phyloP scores from a whole-genome alignment of 2,797 vertebrate genomes.

The Rhabdomys pumilio region DNA sequence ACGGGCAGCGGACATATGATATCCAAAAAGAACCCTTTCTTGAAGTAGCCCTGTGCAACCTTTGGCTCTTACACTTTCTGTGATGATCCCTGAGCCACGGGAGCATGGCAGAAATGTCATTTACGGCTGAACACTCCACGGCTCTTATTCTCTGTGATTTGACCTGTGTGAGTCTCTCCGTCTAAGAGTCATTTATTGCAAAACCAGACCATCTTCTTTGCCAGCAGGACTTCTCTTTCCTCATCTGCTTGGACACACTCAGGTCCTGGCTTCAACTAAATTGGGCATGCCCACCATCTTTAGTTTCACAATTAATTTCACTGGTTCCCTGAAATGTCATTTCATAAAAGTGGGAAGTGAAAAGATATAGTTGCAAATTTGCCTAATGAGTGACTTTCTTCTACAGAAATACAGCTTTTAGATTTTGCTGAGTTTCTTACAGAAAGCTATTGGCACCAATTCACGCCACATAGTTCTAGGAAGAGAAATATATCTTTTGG shows the following conservation, averaged over 20 bases:
- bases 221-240: background rate
- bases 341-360: background rate
- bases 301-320: background rate
- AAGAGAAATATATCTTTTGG: background rate
- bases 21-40: background rate
- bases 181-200: background rate
- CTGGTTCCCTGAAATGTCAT: background rate
- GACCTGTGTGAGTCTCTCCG: background rate
- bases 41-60: background rate
- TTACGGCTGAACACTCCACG: background rate
- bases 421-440: conserved; percentile 18
- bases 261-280: background rate
- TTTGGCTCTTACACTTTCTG: background rate
- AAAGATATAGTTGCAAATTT: background rate
- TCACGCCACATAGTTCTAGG: background rate
- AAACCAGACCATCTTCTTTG: conserved; percentile 11
- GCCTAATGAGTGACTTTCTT: background rate
- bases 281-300: background rate
- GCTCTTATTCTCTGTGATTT: background rate
- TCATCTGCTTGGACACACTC: background rate
- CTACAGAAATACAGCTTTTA: conserved; percentile 3
- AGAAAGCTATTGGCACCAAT: background rate
- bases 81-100: background rate
- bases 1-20: no score
- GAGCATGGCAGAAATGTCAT: background rate